phyloP scores from a whole-genome alignment of 2,888 invertebrate species.

The Allolobophora icterica region DNA sequence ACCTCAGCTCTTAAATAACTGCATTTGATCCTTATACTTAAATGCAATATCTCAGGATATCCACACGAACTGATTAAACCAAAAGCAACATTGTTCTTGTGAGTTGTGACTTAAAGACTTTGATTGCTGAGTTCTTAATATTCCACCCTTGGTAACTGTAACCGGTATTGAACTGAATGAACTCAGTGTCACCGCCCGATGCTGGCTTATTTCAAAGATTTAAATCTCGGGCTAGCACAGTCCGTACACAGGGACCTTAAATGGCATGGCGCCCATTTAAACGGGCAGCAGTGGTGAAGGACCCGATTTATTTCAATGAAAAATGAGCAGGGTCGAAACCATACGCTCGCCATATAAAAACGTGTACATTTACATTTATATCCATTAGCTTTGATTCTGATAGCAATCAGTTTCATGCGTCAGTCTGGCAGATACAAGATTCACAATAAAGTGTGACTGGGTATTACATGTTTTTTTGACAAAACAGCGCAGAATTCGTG shows the following conservation, averaged over 20 bases:
- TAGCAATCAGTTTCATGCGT: background rate
- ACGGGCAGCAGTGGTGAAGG: too few species aligned
- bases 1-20: background rate
- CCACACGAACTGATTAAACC: background rate
- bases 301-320: too few species aligned
- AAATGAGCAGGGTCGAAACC: too few species aligned
- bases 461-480: background rate
- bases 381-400: background rate
- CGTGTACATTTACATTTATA: too few species aligned
- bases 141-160: background rate
- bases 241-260: too few species aligned
- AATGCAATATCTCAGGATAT: background rate
- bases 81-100: background rate
- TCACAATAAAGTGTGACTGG: background rate
- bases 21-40: background rate
- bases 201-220: too few species aligned
- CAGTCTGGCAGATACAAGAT: background rate
- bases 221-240: too few species aligned
- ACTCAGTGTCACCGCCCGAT: background rate
- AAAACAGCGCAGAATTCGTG: background rate
- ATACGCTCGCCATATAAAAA: too few species aligned
- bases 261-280: too few species aligned
- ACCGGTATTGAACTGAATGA: background rate
- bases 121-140: too few species aligned
- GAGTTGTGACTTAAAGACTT: too few species aligned